phyloP scores from a whole-genome alignment of 2,888 invertebrate genomes.

The Thymelicus acteon region DNA sequence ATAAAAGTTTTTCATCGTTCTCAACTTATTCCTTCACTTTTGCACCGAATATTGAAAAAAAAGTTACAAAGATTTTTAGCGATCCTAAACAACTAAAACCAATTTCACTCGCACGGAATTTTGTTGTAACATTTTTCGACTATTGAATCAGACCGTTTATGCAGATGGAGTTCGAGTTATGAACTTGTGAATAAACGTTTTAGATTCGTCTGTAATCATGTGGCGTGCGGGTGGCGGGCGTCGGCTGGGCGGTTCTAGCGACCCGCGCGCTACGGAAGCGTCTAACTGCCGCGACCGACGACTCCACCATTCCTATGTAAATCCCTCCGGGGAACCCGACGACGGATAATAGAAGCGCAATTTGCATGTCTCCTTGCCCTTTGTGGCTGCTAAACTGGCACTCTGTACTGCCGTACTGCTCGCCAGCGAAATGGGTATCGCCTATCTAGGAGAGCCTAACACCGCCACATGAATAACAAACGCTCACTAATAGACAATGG shows the following conservation, averaged over 20 bases:
- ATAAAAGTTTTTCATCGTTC: constrained; percentile 12
- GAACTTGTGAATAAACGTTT: constrained; percentile 72
- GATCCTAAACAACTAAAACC: constrained; percentile 17
- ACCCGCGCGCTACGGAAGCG: constrained; percentile 58
- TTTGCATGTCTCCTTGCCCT: constrained; percentile 77
- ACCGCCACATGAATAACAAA: constrained; percentile 51
- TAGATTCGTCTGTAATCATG: constrained; percentile 72
- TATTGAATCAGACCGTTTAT: constrained; percentile 68
- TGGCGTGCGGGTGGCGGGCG: constrained; percentile 44
- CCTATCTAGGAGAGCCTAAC: constrained; percentile 49
- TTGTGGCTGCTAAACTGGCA: constrained; percentile 63
- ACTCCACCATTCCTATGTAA: constrained; percentile 79
- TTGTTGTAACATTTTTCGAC: constrained; percentile 36
- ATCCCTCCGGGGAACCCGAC: constrained; percentile 68
- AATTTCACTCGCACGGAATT: constrained; percentile 20
- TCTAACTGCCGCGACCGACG: constrained; percentile 67
- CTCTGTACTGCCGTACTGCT: constrained; percentile 47
- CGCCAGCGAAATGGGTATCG: constrained; percentile 56
- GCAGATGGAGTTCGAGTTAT: constrained; percentile 62
- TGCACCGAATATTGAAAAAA: constrained; percentile 11
- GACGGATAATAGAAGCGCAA: constrained; percentile 72
- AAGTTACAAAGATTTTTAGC: constrained; percentile 14
- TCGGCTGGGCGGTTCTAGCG: constrained; percentile 47
- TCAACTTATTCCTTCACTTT: constrained; percentile 7
- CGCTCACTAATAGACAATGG: constrained; percentile 59